phyloP scores from a whole-genome alignment of 2,888 invertebrate genomes.

The Drosophila dives region DNA sequence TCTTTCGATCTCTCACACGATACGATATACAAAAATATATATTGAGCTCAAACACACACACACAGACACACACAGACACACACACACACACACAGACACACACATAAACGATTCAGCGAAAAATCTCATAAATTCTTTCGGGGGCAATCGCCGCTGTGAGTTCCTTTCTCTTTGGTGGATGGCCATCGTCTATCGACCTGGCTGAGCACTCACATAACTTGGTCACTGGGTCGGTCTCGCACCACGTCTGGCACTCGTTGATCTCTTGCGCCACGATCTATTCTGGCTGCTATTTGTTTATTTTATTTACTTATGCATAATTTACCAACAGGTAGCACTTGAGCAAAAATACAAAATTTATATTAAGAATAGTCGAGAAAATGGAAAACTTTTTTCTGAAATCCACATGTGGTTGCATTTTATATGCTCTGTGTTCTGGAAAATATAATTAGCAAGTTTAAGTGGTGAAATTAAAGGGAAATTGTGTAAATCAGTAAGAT shows the following conservation, averaged over 20 bases:
- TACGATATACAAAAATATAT: constrained; percentile 19
- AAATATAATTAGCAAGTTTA: constrained; percentile 8
- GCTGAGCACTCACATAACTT: constrained; percentile 65
- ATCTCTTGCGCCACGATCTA: constrained; percentile 58
- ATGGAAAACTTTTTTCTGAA: constrained; percentile 28
- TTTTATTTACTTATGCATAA: constrained; percentile 70
- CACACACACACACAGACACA: background rate
- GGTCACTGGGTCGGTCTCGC: constrained; percentile 74
- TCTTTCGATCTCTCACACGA: constrained; percentile 57
- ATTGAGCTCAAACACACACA: constrained; percentile 36
- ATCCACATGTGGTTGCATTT: constrained; percentile 37
- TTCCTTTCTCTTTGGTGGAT: constrained; percentile 65
- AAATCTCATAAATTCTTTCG: constrained; percentile 74
- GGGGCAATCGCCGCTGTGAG: constrained; percentile 55
- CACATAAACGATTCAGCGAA: constrained; percentile 39
- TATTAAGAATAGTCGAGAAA: background rate
- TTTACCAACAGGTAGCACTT: constrained; percentile 53
- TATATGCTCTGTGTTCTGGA: constrained; percentile 13
- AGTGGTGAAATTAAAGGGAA: constrained; percentile 2
- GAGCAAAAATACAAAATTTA: constrained; percentile 9
- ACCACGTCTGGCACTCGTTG: constrained; percentile 53
- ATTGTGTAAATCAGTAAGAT: constrained; percentile 1
- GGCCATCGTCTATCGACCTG: constrained; percentile 44
- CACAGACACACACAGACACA: constrained; percentile 14
- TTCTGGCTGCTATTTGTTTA: constrained; percentile 28